Evolutionary conservation across 2,888 invertebrate species (phyloP), one percentile per base, ranked within the genome.

Genomic region (Octonoba sinensis): DNA sequence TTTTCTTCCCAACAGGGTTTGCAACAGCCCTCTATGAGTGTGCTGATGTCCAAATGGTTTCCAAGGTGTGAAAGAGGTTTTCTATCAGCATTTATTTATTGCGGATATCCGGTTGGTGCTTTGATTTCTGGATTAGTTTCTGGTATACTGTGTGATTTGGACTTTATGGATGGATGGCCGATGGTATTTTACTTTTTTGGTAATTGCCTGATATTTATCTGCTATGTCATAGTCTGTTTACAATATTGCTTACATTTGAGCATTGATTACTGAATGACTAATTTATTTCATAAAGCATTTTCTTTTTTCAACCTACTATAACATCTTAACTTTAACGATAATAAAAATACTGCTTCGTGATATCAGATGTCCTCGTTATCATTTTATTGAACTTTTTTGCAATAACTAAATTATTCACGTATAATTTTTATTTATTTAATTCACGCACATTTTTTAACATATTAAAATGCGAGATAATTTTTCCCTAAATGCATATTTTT

Each of bases 121-220:
- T 71, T 84, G 59, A 60, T 82, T 18, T 51, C 72, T 4, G 72
- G 83, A 22, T 24, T 77, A 16, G 36, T 67, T 0, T 62, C 83
- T 1, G 84, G 82, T 3, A n/a, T 54, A 0, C 24, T 84, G 12
- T 82, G 82, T n/a, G 70, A 84, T 18, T 18, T 64, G 22, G 70
- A 65, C 0, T 74, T 75, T 46, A 15, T 73, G 1, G 75, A 67
- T 11, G 83, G 84, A 20, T 84, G 84, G 84, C 83, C 82, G 1
- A 66, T 78, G 13, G 78, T 77, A 0, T 84, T 84, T 27, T 84
- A 84, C 18, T 12, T 65, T 22, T 84, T 78, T 22, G 84, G 84
- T 84, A 77, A 49, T 20, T 47, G 11, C 1, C 18, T 11, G n/a
- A 67, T 67, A n/a, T 24, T 57, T 57, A n/a, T 54, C 6, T 18